A percentile compares a stretch with the other conserved stretches of the same genome.
Evolutionary conservation across 2,113 vertebrate genomes (phyloP).

Genomic region (Alces alces): DNA sequence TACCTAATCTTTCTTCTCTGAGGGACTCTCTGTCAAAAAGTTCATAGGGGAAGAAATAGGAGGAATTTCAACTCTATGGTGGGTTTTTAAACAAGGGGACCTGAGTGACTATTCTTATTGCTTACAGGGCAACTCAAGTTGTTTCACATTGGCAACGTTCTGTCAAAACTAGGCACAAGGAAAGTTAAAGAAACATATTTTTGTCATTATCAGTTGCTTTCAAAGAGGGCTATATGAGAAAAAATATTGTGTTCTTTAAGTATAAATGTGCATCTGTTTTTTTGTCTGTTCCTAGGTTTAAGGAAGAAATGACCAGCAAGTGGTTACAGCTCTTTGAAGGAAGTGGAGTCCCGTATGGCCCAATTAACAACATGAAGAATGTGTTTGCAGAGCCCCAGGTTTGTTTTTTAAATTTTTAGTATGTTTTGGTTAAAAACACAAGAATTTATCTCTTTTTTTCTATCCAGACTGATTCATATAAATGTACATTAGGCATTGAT

Average conservation of each 20-base stretch:
- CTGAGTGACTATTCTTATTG: neutral
- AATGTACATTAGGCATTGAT: neutral
- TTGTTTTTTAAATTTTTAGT: slow-evolving; percentile 67
- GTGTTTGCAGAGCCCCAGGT: slow-evolving; percentile 95
- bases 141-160: neutral
- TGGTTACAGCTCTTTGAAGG: slow-evolving; percentile 92
- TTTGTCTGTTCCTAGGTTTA: slow-evolving; percentile 84
- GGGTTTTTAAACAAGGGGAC: neutral
- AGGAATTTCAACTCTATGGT: neutral
- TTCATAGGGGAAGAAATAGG: neutral
- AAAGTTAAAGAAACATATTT: neutral
- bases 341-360: slow-evolving; percentile 91
- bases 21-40: neutral
- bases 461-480: neutral
- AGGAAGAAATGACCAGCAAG: slow-evolving; percentile 84
- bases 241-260: neutral
- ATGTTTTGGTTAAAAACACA: neutral
- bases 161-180: neutral
- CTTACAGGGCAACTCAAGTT: neutral
- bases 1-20: neutral
- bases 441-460: slow-evolving; percentile 19
- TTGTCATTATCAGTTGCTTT: neutral
- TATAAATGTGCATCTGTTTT: slow-evolving; percentile 53
- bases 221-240: neutral
- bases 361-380: slow-evolving; percentile 93